These are phyloP conservation scores for Drosophila chauvacae DNA, from an alignment of 1,140 invertebrate genomes.

Conservation along the genomic window DNA sequence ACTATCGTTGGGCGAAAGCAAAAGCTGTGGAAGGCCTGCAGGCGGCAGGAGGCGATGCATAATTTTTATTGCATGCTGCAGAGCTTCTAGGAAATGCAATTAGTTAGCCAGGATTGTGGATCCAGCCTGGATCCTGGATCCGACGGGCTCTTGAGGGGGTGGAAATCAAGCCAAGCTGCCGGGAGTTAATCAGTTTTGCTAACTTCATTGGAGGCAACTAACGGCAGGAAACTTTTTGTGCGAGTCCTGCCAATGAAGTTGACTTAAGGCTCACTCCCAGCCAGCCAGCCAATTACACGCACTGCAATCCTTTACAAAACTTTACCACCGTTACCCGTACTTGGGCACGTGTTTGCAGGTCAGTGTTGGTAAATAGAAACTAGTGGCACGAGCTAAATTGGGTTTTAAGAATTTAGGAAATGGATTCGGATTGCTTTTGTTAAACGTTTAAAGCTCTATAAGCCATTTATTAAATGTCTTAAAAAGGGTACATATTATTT, in stretches of 20 bases:
- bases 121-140: slow-evolving; percentile 5
- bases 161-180: slow-evolving; percentile 52
- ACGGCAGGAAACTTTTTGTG: slow-evolving; percentile 59
- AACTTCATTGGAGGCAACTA: slow-evolving; percentile 71
- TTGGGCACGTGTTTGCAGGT: slow-evolving; percentile 31
- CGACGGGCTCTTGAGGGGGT: slow-evolving; percentile 7
- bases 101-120: slow-evolving; percentile 25
- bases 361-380: slow-evolving; percentile 10
- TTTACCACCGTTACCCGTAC: slow-evolving; percentile 29
- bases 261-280: slow-evolving; percentile 18
- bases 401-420: background rate
- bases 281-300: slow-evolving; percentile 49
- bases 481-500: background rate
- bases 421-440: no score
- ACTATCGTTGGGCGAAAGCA: slow-evolving; percentile 23
- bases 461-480: no score
- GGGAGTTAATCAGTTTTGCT: slow-evolving; percentile 78
- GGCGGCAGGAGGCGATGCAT: background rate
- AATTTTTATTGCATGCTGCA: slow-evolving; percentile 47
- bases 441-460: no score
- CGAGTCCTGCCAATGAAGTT: slow-evolving; percentile 27
- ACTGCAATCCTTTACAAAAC: slow-evolving; percentile 66
- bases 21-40: no score
- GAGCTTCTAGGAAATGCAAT: slow-evolving; percentile 52
- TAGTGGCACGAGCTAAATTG: background rate